phyloP scores from a whole-genome alignment of 2,797 vertebrate genomes.

The Heliangelus exortis region DNA sequence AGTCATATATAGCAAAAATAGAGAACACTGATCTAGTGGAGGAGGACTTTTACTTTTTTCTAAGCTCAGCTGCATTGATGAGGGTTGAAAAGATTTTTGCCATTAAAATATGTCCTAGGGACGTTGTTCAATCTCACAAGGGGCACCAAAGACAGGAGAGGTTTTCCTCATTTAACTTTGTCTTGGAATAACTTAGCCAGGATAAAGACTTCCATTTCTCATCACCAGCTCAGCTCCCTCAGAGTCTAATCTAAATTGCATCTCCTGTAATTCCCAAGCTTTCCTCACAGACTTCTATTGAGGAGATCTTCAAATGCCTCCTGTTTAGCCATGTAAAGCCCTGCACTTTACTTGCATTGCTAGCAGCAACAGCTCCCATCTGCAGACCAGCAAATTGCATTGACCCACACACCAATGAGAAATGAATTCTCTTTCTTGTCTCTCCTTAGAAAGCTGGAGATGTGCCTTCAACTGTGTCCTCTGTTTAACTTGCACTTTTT shows the following conservation, averaged over 20 bases:
- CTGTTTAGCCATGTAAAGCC: neutral
- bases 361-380: neutral
- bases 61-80: neutral
- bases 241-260: neutral
- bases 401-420: neutral
- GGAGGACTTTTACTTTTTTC: neutral
- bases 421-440: neutral
- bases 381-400: neutral
- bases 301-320: neutral
- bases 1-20: neutral
- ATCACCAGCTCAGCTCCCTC: neutral
- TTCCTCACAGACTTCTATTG: neutral
- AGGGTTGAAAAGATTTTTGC: neutral
- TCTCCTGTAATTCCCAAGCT: neutral
- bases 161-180: neutral
- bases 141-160: neutral
- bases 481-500: neutral
- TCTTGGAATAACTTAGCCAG: neutral
- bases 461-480: neutral
- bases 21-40: neutral
- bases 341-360: neutral
- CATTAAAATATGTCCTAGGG: neutral
- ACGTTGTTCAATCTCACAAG: rapidly evolving
- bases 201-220: neutral
- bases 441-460: neutral